phyloP scores from a whole-genome alignment of 2,888 invertebrate species.

The Cepaea hortensis region DNA sequence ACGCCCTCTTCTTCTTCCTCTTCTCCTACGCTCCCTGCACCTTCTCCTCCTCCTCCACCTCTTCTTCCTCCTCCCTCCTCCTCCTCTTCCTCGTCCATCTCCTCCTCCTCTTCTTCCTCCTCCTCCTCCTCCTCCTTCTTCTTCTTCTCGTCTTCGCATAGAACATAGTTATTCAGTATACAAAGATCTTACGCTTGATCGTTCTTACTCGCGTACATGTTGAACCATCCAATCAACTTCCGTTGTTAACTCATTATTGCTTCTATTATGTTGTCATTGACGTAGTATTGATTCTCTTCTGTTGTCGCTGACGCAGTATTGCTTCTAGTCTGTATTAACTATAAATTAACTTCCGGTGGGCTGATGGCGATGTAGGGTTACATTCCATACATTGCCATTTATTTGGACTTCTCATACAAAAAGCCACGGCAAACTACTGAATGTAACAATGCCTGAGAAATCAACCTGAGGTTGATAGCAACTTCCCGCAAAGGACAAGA shows the following conservation, averaged over 20 bases:
- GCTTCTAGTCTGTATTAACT: no score
- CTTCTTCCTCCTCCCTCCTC: not conserved
- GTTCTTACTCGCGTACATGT: not conserved
- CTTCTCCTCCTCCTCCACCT: not conserved
- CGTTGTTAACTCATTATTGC: not conserved
- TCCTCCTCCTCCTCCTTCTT: not conserved
- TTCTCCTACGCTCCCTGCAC: not conserved
- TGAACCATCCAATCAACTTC: not conserved
- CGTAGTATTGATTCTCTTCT: no score
- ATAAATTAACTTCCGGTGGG: no score
- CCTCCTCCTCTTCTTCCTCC: not conserved
- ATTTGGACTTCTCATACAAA: no score
- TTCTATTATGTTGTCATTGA: no score
- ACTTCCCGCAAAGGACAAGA: no score
- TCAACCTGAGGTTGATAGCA: no score
- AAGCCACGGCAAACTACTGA: no score
- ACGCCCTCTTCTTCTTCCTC: not conserved
- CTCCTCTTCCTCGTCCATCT: not conserved
- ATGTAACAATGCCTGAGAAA: no score
- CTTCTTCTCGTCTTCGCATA: not conserved
- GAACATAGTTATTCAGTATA: not conserved
- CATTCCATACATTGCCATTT: no score
- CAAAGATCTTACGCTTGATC: not conserved
- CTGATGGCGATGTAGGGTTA: no score
- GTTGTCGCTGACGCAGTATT: no score